A percentile compares a stretch with the other conserved stretches of the same genome.
These are phyloP conservation scores for Rhodophaea formosa DNA, from an alignment of 2,888 invertebrate species.

Conservation along the genomic window DNA sequence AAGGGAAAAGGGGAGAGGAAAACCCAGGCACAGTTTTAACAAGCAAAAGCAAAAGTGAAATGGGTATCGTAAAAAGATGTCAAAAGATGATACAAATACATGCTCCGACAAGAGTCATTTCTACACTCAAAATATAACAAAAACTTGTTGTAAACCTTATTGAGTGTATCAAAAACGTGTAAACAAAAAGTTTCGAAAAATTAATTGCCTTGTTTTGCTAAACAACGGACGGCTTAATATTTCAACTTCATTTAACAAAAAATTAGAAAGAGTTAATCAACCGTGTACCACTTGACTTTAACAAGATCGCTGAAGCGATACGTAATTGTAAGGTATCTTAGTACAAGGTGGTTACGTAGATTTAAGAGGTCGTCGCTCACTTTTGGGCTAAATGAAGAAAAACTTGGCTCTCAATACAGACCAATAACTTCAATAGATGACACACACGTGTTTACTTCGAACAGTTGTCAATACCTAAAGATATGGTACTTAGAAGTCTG, in stretches of 20 bases:
- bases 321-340: slow-evolving; percentile 21
- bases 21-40: no score
- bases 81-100: no score
- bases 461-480: no score
- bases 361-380: slow-evolving; percentile 40
- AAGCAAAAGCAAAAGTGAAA: no score
- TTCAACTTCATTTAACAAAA: slow-evolving; percentile 31
- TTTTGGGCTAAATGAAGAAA: slow-evolving; percentile 45
- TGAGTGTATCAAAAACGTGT: background rate
- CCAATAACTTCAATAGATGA: background rate
- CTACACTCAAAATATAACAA: background rate
- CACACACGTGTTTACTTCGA: background rate
- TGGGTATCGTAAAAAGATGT: no score
- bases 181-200: slow-evolving; percentile 9
- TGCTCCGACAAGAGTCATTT: no score
- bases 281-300: slow-evolving; percentile 28
- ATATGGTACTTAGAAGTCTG: no score
- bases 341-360: slow-evolving; percentile 32
- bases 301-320: slow-evolving; percentile 25
- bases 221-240: slow-evolving; percentile 24
- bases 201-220: slow-evolving; percentile 11
- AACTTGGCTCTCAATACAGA: slow-evolving; percentile 27
- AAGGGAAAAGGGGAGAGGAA: no score
- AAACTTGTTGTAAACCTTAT: background rate
- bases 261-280: slow-evolving; percentile 38